Percentiles rank a stretch among this genome's conserved stretches.
Conservation (phyloP, 2,888 invertebrate genomes). For the Elmis aenea region DNA sequence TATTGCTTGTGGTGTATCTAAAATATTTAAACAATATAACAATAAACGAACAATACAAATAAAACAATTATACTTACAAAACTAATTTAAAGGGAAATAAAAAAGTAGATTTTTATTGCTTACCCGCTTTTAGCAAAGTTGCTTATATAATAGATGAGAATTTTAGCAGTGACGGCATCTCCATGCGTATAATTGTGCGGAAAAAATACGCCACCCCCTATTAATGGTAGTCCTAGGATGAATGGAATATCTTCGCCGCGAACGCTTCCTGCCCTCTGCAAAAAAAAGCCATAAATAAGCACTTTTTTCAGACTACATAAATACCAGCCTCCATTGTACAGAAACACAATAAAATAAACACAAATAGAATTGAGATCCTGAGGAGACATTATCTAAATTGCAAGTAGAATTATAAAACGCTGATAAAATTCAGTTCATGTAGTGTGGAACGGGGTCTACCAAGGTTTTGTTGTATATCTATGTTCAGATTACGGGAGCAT, state of each 20-base stretch:
- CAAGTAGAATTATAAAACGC: constrained; percentile 14
- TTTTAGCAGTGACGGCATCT: constrained; percentile 72
- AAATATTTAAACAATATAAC: too few species aligned
- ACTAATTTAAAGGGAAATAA: too few species aligned
- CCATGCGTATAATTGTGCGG: constrained; percentile 74
- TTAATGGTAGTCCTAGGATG: constrained; percentile 74
- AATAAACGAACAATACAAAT: too few species aligned
- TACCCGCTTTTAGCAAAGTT: constrained; percentile 88
- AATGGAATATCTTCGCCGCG: constrained; percentile 84
- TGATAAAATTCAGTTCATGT: constrained; percentile 16
- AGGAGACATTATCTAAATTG: constrained; percentile 13
- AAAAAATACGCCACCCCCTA: constrained; percentile 58
- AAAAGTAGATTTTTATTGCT: too few species aligned
- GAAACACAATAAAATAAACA: constrained; percentile 12
- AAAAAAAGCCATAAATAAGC: constrained; percentile 17
- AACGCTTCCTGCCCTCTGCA: constrained; percentile 72
- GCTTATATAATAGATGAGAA: constrained; percentile 77
- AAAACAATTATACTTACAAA: too few species aligned
- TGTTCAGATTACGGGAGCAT: constrained; percentile 11
- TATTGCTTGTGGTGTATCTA: too few species aligned
- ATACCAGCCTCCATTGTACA: constrained; percentile 1
- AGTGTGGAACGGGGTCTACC: constrained; percentile 4
- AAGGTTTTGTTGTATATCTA: constrained; percentile 10
- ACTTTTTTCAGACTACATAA: too few species aligned
- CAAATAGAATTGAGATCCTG: constrained; percentile 13